Base-by-base conservation (phyloP, 2,888 invertebrate genomes). In the Drosophila limbata region DNA sequence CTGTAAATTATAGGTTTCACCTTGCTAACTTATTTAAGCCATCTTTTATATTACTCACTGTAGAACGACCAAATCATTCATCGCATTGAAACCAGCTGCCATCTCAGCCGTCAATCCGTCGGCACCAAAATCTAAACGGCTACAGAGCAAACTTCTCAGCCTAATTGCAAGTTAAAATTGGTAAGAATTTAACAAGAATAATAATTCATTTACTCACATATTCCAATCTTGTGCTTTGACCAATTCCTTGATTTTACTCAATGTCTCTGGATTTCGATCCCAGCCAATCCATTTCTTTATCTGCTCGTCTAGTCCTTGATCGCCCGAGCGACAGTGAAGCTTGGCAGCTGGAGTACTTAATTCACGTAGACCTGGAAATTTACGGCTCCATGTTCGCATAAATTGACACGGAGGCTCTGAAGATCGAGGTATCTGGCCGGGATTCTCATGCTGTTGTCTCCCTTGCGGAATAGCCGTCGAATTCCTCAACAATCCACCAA, bases 51-150 rank as follows among this genome's bases (percentile, higher is more conserved):
- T 1, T 8, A 45, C 62, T 55, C 40, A 62, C 62, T 62, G 62
- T 25, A 62, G 11, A 68, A 98, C 97, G 0, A 98, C 98, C 45
- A 99, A 94, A 92, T 99, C 99, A 92, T 99, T 99, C 97, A 99
- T 97, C 73, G 96, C 95, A 75, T 95, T 95, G 92, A 96, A 98
- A 0, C 99, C 99, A 13, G 98, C 96, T 13, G 95, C 96, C 99
- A 99, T 99, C 73, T 94, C 94, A 0, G 96, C 98, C 73, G 99
- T 94, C 10, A 56, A 19, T 10, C 62, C 62, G 11, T 15, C 47
- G 3, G 45, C 31, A 31, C 31, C 62, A 13, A 62, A 62, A 11
- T 15, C 5, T 1, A 62, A n/a, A 0, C 62, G 39, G 0, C 9
- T 10, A 11, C 28, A 11, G 1, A 62, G 45, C 8, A 21, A 8